These are phyloP conservation scores for Okamejei kenojei DNA, from an alignment of 2,797 vertebrate genomes.

Conservation along the genomic window DNA sequence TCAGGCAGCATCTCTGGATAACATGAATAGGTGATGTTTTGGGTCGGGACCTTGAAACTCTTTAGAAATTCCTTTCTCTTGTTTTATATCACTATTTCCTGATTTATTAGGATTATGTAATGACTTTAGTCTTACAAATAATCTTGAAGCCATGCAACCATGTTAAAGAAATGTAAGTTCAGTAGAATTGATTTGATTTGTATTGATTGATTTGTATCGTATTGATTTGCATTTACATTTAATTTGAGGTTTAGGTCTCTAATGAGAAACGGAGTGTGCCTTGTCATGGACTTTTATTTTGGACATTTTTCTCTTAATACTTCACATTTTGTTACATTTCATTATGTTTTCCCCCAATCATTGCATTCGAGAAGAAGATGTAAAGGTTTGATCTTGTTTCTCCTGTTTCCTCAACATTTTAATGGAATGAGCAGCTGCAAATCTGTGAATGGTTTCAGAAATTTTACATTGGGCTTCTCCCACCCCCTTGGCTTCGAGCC, in stretches of 20 bases:
- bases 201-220: too few relatives aligned
- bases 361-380: too few relatives aligned
- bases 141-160: not conserved
- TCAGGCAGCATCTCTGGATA: too few relatives aligned
- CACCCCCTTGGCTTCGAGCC: not conserved
- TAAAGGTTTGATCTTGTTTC: not conserved
- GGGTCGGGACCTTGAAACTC: too few relatives aligned
- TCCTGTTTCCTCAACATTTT: not conserved
- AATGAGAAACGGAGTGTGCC: not conserved
- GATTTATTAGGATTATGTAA: not conserved
- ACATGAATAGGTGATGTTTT: too few relatives aligned
- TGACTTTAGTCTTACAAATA: not conserved
- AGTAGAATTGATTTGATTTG: too few relatives aligned
- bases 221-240: not conserved
- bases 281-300: too few relatives aligned
- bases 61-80: too few relatives aligned
- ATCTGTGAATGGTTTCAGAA: not conserved
- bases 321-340: too few relatives aligned
- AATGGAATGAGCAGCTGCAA: constrained; percentile 6
- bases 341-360: too few relatives aligned
- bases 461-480: not conserved
- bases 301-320: too few relatives aligned
- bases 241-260: not conserved
- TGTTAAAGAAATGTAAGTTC: not conserved
- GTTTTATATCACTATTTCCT: not conserved